Base-by-base conservation (phyloP, 2,113 vertebrate species). In the Eptesicus fuscus region DNA sequence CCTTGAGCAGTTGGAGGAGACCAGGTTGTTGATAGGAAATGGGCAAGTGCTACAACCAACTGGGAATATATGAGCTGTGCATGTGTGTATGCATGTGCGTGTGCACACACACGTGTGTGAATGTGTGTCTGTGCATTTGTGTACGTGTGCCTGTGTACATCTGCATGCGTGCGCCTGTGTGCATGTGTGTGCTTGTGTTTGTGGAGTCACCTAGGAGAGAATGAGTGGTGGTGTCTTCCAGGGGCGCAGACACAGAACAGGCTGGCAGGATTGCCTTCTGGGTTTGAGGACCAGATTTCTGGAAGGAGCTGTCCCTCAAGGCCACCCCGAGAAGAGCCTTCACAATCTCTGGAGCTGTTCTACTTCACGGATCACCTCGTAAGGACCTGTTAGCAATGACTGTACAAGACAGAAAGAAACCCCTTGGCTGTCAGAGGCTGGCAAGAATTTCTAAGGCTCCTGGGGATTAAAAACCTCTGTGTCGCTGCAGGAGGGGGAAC, bases 401-500 rank as follows among this genome's bases (percentile, higher is more conserved):
- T 78, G 28, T 32, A 84, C 79, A 71, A 53, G 95, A 80, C 67
- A 61, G 79, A 70, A 79, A 77, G 86, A 87, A 79, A 93, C 51
- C 65, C 65, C 40, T 63, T 9, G 44, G 70, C 70, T 86, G 59
- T 86, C 88, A 89, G 71, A 89, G 78, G 74, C 51, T 20, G 63
- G 71, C 79, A 86, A 79, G n/a, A 80, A 69, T 88, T 86, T 89
- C 83, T 80, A 61, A 91, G 87, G 61, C 95, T 97, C 91, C 4
- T 11, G 90, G 83, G 91, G 84, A 82, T 91, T 77, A 40, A 42
- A 86, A 87, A 76, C 51, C 83, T 67, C 83, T 25, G 7, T 9
- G 56, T 63, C 11, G 0, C 35, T 47, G 59, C 74, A 49, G 89
- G 79, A 84, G 70, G 77, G 63, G 51, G 53, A 35, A 13, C 0